Conservation (phyloP, 1,140 invertebrate genomes). For the Branchinecta lynchi region DNA sequence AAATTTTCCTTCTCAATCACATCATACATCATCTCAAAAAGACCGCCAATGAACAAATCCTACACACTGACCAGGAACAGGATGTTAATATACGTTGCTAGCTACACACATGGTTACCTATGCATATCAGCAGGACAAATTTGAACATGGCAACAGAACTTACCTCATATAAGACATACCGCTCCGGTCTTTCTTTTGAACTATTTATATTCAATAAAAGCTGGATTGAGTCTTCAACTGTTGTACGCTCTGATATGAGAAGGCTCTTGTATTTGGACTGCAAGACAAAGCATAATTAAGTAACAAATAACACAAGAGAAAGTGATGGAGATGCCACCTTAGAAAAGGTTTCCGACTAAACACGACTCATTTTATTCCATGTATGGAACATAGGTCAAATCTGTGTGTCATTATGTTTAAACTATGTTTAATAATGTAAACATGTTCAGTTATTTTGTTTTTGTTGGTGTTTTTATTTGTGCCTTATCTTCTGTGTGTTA, state of each 20-base stretch:
- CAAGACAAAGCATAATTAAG: slow-evolving; percentile 25
- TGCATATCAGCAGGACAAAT: too few relatives aligned
- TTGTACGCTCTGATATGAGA: slow-evolving; percentile 70
- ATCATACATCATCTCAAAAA: too few relatives aligned
- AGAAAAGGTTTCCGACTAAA: slow-evolving; percentile 5
- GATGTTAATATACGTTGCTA: too few relatives aligned
- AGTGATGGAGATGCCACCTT: slow-evolving; percentile 11
- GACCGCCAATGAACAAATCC: too few relatives aligned
- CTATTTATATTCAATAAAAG: slow-evolving; percentile 70
- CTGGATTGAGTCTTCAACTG: slow-evolving; percentile 71
- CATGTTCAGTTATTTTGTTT: too few relatives aligned
- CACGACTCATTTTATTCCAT: not conserved
- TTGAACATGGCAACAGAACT: slow-evolving; percentile 22
- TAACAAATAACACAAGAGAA: slow-evolving; percentile 19
- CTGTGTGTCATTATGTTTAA: not conserved
- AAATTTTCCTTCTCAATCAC: too few relatives aligned
- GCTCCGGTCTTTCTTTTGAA: slow-evolving; percentile 59
- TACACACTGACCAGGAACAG: too few relatives aligned
- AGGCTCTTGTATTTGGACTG: slow-evolving; percentile 80
- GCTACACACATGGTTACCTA: too few relatives aligned
- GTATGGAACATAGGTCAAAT: not conserved
- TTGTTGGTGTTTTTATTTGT: too few relatives aligned
- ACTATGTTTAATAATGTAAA: not conserved
- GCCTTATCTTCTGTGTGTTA: too few relatives aligned
- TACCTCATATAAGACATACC: slow-evolving; percentile 76